phyloP scores from a whole-genome alignment of 1,140 invertebrate genomes.

The Bombus confusus region DNA sequence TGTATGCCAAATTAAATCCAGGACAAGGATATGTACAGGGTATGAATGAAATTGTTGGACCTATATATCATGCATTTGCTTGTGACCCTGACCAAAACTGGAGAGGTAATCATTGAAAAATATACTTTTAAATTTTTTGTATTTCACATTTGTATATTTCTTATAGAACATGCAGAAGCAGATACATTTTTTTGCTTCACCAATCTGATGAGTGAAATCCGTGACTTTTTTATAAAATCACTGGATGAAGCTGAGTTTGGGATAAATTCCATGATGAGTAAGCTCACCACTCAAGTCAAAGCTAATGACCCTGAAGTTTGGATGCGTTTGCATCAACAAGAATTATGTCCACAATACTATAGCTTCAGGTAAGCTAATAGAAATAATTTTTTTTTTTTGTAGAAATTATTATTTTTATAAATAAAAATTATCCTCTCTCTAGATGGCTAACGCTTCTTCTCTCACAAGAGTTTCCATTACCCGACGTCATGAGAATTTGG shows the following conservation, averaged over 20 bases:
- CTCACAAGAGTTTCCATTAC: conserved; percentile 98
- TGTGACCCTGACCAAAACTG: conserved; percentile 92
- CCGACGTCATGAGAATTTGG: conserved; percentile 98
- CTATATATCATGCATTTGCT: conserved; percentile 98
- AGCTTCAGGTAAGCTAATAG: conserved; percentile 88
- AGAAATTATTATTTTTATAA: background rate
- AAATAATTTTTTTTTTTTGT: background rate
- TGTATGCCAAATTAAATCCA: conserved; percentile 99
- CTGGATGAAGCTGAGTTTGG: conserved; percentile 96
- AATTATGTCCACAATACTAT: conserved; percentile 97
- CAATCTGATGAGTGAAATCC: conserved; percentile 97
- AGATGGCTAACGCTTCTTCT: conserved; percentile 98
- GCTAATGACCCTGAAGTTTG: conserved; percentile 90
- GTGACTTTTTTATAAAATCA: conserved; percentile 98
- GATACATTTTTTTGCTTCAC: conserved; percentile 99
- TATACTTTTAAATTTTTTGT: background rate
- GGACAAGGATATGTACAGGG: conserved; percentile 99
- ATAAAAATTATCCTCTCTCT: conserved; percentile 35
- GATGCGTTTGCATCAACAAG: conserved; percentile 89
- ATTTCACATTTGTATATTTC: conserved; percentile 45
- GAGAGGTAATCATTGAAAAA: conserved; percentile 84
- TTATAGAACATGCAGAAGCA: conserved; percentile 95
- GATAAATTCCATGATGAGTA: conserved; percentile 93
- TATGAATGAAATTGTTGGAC: conserved; percentile 99
- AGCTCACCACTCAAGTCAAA: conserved; percentile 89